These are phyloP conservation scores for Silurus aristotelis DNA, from an alignment of 2,797 vertebrate genomes.

Conservation along the genomic window DNA sequence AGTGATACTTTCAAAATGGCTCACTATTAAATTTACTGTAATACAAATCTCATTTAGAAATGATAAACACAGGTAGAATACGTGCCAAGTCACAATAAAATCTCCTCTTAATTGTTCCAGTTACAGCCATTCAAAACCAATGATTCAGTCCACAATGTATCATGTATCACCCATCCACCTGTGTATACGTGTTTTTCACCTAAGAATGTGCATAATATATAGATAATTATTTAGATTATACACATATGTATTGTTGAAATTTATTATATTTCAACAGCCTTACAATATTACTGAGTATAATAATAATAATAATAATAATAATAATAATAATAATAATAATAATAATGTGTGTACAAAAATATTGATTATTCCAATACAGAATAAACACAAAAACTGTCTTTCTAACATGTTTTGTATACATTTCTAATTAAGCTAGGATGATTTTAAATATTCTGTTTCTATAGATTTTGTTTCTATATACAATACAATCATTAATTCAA, in stretches of 20 bases:
- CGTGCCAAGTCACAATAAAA: neutral
- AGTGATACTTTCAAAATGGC: neutral
- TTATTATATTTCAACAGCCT: neutral
- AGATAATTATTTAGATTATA: neutral
- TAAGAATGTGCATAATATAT: neutral
- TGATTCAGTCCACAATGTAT: neutral
- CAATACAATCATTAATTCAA: neutral
- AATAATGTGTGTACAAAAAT: neutral
- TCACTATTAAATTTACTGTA: neutral
- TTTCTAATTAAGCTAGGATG: neutral
- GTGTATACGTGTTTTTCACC: neutral
- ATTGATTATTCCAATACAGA: neutral
- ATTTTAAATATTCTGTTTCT: neutral
- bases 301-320: too few species aligned
- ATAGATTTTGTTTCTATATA: neutral
- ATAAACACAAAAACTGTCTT: too few species aligned
- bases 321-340: too few species aligned
- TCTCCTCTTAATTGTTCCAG: neutral
- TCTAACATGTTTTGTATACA: neutral
- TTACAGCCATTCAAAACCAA: neutral
- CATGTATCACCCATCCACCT: neutral
- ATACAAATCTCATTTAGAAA: neutral
- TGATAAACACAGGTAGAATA: neutral
- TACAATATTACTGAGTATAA: too few species aligned
- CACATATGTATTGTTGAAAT: neutral